Percentiles rank a stretch among this genome's conserved stretches.
Evolutionary conservation across 2,888 invertebrate species (phyloP).

Genomic region (Drosophila bunnanda): DNA sequence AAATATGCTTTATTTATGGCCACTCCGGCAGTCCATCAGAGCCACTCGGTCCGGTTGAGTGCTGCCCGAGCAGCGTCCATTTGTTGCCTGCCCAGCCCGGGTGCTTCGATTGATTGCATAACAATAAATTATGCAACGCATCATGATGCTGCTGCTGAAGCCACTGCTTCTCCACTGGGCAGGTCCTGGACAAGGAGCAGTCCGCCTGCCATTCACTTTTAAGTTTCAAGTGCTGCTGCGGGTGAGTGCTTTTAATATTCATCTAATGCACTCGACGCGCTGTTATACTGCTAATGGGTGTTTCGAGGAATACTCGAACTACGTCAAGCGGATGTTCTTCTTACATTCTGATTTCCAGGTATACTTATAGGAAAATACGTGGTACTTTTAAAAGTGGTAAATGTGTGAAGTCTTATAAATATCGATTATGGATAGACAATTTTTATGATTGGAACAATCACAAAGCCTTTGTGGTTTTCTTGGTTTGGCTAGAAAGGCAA

Average conservation of each 20-base stretch:
- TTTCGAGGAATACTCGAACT: slow-evolving; percentile 1
- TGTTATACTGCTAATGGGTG: slow-evolving; percentile 6
- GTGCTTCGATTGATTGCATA: slow-evolving; percentile 50
- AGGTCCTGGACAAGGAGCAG: slow-evolving; percentile 34
- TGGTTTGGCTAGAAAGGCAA: too few species aligned
- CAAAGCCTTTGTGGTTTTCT: too few species aligned
- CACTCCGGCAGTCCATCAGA: slow-evolving; percentile 16
- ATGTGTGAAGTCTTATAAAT: not conserved
- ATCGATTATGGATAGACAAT: not conserved
- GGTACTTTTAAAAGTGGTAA: not conserved
- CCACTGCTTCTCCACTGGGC: not conserved
- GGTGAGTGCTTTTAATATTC: slow-evolving; percentile 75
- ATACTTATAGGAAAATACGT: not conserved
- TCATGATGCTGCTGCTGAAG: slow-evolving; percentile 39
- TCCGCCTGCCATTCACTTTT: slow-evolving; percentile 34
- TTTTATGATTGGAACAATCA: too few species aligned
- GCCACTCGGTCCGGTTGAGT: slow-evolving; percentile 35
- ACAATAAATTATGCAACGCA: slow-evolving; percentile 59
- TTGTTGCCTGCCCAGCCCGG: slow-evolving; percentile 31
- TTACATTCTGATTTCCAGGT: not conserved
- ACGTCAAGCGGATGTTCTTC: not conserved
- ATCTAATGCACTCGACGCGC: slow-evolving; percentile 73
- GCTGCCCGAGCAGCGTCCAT: slow-evolving; percentile 29
- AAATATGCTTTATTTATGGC: slow-evolving; percentile 42
- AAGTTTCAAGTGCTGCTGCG: slow-evolving; percentile 45